Percentiles rank a stretch among this genome's conserved stretches.
phyloP scores from a whole-genome alignment of 2,113 vertebrate genomes.

The Lontra canadensis region DNA sequence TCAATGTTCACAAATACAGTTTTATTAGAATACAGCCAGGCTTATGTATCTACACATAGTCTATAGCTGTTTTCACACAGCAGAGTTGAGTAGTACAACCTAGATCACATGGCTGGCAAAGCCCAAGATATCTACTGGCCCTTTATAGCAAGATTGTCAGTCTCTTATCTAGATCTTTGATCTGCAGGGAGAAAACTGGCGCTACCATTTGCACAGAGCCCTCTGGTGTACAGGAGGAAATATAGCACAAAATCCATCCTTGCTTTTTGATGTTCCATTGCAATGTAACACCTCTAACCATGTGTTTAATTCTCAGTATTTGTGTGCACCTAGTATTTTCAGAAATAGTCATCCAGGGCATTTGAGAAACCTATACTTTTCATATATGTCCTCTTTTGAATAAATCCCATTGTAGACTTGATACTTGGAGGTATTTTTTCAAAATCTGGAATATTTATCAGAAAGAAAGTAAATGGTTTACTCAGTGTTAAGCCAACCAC shows the following conservation, averaged over 20 bases:
- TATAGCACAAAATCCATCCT: background rate
- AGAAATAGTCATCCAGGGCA: conserved; percentile 18
- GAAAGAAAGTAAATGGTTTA: conserved; percentile 71
- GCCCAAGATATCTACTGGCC: background rate
- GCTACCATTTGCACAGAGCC: background rate
- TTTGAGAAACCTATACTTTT: conserved; percentile 58
- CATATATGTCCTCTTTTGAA: conserved; percentile 57
- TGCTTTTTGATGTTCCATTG: background rate
- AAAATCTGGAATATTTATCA: conserved; percentile 74
- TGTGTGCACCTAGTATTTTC: background rate
- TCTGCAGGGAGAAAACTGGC: background rate
- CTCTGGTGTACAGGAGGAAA: conserved; percentile 11
- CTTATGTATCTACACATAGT: background rate
- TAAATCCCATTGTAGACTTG: conserved; percentile 54
- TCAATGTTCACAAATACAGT: background rate
- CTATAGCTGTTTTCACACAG: background rate
- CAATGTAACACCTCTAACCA: background rate
- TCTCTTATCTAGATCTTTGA: background rate
- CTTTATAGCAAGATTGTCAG: background rate
- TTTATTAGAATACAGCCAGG: background rate
- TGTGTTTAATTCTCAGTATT: background rate
- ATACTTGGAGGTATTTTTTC: conserved; percentile 61
- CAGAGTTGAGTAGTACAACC: background rate
- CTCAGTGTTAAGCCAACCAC: conserved; percentile 65
- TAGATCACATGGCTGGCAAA: background rate